phyloP scores from a whole-genome alignment of 1,140 invertebrate species.

The Armadillidium nasatum region DNA sequence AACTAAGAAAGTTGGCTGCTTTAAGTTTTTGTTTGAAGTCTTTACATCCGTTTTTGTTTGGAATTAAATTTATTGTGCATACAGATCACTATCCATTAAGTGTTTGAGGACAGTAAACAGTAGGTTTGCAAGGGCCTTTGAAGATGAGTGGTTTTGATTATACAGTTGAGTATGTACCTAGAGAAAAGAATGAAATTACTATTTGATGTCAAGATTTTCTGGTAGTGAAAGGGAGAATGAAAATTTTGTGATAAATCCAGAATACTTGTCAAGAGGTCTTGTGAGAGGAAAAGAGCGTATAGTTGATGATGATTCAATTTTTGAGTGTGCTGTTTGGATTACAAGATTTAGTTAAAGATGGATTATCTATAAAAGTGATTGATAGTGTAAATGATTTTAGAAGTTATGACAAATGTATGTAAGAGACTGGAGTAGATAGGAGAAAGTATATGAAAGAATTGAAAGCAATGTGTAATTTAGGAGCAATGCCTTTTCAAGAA shows the following conservation, averaged over 20 bases:
- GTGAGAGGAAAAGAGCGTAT: too few species aligned
- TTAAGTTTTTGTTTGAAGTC: conserved; percentile 5
- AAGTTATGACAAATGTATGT: background rate
- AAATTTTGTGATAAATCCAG: too few species aligned
- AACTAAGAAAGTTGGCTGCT: background rate
- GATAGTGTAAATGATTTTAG: background rate
- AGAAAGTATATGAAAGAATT: background rate
- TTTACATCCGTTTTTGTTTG: background rate
- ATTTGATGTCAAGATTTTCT: background rate
- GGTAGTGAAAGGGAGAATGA: too few species aligned
- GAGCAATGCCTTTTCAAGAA: conserved; percentile 1
- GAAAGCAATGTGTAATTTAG: background rate
- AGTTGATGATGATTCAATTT: background rate
- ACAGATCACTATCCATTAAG: background rate
- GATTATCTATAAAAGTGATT: background rate
- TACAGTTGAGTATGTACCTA: background rate
- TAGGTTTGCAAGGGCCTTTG: background rate
- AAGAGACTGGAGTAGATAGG: background rate
- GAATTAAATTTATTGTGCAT: conserved; percentile 8
- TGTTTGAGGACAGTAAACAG: background rate
- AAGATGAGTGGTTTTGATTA: conserved; percentile 20
- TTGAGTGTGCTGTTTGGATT: background rate
- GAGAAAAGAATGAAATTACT: conserved; percentile 6
- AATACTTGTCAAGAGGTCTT: too few species aligned
- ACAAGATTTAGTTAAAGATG: background rate